Evolutionary conservation across 1,140 invertebrate species (phyloP), one percentile per base, ranked within the genome.

Genomic region (Proctacanthus coquilletti): DNA sequence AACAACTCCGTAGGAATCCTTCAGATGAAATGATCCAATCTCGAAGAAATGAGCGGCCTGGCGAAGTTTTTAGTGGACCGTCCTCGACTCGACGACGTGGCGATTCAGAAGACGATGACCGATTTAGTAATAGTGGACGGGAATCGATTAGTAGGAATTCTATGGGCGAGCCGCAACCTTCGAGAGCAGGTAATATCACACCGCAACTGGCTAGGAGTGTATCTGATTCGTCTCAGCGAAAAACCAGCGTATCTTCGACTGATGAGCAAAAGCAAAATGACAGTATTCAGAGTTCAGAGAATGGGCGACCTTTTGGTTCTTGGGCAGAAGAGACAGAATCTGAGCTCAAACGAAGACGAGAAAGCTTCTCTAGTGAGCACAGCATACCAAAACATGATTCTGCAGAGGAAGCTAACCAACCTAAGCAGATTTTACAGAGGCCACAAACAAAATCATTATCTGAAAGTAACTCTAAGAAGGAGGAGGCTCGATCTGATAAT

Each of bases 311-410:
- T 17, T 37, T 39, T 0, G 51, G 47, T 2, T 60, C 56, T 9
- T 60, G 56, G 56, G 53, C 52, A 1, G 56, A 60, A 36, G 56
- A 60, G 41, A 56, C 53, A 5, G 56, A 56, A 42, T 48, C 51
- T 3, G 56, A 60, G 31, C 41, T 54, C 21, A 55, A 59, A 36
- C 51, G 52, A 17, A 42, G 50, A 5, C 45, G 52, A 14, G 56
- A 60, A 23, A 57, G 53, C 31, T 53, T 58, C 34, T 57, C 54
- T 5, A 56, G 52, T 0, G 46, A 41, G 21, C 55, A 58, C 31
- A 57, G 55, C 30, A 25, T 25, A 25, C 6, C n/a, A 25, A 25
- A 25, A 25, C 6, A 25, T 8, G n/a, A n/a, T 25, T n/a, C 23
- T 6, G 6, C n/a, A 25, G 23, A 25, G 6, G 56, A 55, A 17